Evolutionary conservation across 2,797 vertebrate species (phyloP).

Genomic region (Falco naumanni): DNA sequence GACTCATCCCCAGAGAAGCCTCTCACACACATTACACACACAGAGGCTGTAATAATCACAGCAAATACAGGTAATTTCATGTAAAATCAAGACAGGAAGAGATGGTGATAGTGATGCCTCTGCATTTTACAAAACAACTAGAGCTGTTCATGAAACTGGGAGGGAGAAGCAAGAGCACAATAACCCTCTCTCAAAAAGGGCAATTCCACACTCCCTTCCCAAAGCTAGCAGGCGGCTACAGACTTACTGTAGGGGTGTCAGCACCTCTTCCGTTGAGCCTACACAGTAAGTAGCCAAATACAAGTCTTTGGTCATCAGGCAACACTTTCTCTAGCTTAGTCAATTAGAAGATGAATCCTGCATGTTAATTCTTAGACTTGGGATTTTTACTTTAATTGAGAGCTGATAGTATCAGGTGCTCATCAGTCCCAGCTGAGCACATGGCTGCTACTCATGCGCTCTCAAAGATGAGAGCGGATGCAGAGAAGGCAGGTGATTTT

Average conservation of each 20-base stretch:
- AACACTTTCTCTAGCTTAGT: neutral
- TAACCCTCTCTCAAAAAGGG: neutral
- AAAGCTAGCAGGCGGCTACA: neutral
- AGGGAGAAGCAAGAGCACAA: neutral
- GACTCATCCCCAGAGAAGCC: neutral
- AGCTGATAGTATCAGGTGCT: neutral
- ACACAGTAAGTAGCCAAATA: neutral
- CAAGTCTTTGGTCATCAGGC: neutral
- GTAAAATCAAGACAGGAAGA: neutral
- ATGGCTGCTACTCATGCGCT: neutral
- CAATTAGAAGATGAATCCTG: neutral
- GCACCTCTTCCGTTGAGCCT: neutral
- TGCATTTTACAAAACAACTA: neutral
- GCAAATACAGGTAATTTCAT: neutral
- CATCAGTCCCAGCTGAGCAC: neutral
- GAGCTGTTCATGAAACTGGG: neutral
- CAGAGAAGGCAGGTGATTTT: neutral
- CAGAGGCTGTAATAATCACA: neutral
- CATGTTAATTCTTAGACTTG: neutral
- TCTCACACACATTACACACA: neutral
- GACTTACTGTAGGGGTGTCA: neutral
- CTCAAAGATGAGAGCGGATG: neutral
- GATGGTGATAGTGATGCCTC: neutral
- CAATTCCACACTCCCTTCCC: neutral
- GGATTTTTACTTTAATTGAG: neutral